Percentiles rank a stretch among this genome's conserved stretches.
phyloP scores from a whole-genome alignment of 2,888 invertebrate species.

The Rhimphoctona megacephalus region DNA sequence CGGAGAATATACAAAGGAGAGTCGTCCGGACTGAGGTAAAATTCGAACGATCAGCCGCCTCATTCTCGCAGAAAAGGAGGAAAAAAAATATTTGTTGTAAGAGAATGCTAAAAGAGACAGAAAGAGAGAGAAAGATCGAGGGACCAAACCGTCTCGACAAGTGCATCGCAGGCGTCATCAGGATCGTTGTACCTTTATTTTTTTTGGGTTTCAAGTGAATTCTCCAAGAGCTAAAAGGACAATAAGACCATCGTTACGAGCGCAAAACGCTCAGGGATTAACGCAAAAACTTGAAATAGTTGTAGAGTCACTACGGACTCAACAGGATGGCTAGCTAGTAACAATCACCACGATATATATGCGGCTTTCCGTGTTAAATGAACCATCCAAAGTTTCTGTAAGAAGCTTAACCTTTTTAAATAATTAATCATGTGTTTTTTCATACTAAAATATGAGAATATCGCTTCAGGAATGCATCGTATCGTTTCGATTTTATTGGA shows the following conservation, averaged over 20 bases:
- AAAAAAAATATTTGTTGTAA: slow-evolving; percentile 24
- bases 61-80: slow-evolving; percentile 50
- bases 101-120: slow-evolving; percentile 10
- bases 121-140: slow-evolving; percentile 1
- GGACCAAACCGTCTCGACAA: slow-evolving; percentile 43
- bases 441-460: background rate
- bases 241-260: slow-evolving; percentile 33
- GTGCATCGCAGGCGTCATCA: slow-evolving; percentile 50
- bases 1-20: slow-evolving; percentile 65
- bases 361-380: slow-evolving; percentile 11
- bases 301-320: slow-evolving; percentile 49
- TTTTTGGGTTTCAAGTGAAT: slow-evolving; percentile 26
- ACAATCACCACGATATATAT: slow-evolving; percentile 36
- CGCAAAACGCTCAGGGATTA: slow-evolving; percentile 30
- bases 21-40: slow-evolving; percentile 49
- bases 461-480: background rate
- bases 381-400: background rate
- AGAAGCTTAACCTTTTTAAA: background rate
- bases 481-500: background rate
- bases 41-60: slow-evolving; percentile 53
- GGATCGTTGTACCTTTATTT: slow-evolving; percentile 38
- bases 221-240: slow-evolving; percentile 32
- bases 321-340: slow-evolving; percentile 12
- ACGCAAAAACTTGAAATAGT: slow-evolving; percentile 56
- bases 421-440: background rate